Evolutionary conservation across 2,797 vertebrate species (phyloP), one percentile per base, ranked within the genome.

Genomic region (Sylvilagus floridanus): DNA sequence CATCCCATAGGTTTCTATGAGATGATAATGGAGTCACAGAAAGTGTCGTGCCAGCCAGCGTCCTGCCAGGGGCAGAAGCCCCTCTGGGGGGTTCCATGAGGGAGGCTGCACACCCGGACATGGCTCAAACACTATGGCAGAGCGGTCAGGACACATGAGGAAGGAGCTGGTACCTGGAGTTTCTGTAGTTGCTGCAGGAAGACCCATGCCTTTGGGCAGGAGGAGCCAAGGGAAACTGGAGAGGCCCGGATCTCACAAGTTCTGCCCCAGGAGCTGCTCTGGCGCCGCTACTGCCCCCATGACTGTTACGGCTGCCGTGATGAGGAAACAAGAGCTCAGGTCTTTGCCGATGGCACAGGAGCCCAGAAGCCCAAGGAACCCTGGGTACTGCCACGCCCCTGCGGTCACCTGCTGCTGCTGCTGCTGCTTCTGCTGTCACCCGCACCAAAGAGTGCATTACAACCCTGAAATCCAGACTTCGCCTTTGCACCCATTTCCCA

Each of bases 321-420:
- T 1, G 7, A 54, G 11, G 63, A 84, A 28, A 50, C 35, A 7
- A 66, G 54, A 47, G 11, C n/a, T 35, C 0, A 2, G 22, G 6
- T 28, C 60, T 11, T 68, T 21, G 68, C 2, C 0, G 16, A 75
- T 22, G 11, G 66, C 5, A 16, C 6, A 7, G 17, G 30, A 7
- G 2, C 83, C 94, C 52, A 7, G 75, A 26, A 54, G 22, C 37
- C 69, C 75, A 22, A 1, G 35, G 21, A 8, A 35, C 42, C 26
- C 54, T 4, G 0, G 2, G 1, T 12, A 5, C 26, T 22, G 13
- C 42, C 65, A 30, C 0, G 32, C 1, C 54, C 68, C n/a, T 26
- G 14, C 0, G 0, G 77, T n/a, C 60, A 42, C 24, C 42, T 57
- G 72, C 73, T 30, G 4, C 14, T 52, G 21, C 11, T 57, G 54